These are phyloP conservation scores for Galaxea fascicularis DNA, from an alignment of 92 coral and sea anemone species.

Conservation along the genomic window DNA sequence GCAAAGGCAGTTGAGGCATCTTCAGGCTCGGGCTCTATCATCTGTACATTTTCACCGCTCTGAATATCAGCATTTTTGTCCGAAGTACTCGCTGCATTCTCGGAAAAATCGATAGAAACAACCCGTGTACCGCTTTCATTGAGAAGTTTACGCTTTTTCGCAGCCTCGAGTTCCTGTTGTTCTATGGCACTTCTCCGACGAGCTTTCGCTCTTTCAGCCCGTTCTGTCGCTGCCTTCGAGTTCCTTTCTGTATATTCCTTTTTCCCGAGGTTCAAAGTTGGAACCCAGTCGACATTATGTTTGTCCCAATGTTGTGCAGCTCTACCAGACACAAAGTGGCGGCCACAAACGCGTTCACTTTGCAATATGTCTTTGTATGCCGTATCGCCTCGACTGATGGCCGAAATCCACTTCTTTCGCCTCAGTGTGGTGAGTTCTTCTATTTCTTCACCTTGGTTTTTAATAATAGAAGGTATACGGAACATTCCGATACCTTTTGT, in stretches of 20 bases:
- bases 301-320: conserved; percentile 44
- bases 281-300: no score
- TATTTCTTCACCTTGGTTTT: conserved; percentile 46
- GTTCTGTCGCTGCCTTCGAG: conserved; percentile 11
- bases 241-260: conserved; percentile 13
- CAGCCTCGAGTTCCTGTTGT: conserved; percentile 42
- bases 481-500: conserved; percentile 19
- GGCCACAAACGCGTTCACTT: conserved; percentile 49
- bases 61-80: no score
- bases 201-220: conserved; percentile 48
- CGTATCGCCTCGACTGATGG: conserved; percentile 39
- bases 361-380: conserved; percentile 30
- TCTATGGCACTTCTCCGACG: conserved; percentile 33
- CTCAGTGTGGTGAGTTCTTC: conserved; percentile 42
- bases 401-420: conserved; percentile 47
- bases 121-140: conserved; percentile 36
- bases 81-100: conserved; percentile 3
- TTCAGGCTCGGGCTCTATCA: conserved; percentile 1
- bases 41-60: background rate
- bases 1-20: background rate
- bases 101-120: conserved; percentile 31
- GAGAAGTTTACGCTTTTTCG: conserved; percentile 22
- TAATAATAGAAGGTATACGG: conserved; percentile 39
- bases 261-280: conserved; percentile 38
- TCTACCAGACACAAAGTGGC: conserved; percentile 52